Evolutionary conservation across 2,113 vertebrate species (phyloP), one percentile per base, ranked within the genome.

Genomic region (Psilopsiagon aymara): DNA sequence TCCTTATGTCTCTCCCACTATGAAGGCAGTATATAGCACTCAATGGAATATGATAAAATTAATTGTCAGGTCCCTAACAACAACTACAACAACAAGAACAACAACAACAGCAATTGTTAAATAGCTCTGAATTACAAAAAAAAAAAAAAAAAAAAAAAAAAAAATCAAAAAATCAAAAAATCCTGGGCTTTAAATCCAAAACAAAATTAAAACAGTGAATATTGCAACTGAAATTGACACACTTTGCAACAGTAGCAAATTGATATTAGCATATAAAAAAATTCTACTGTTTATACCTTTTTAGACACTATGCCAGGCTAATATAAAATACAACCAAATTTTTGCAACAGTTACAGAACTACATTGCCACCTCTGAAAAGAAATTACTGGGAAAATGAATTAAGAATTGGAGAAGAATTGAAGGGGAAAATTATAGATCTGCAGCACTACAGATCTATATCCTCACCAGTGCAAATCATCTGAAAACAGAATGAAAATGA

Each of bases 401-500:
- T 57, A 76, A 82, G 35, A 80, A 80, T 51, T 19, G 18, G 8
- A 86, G n/a, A 92, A 88, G 79, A 92, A 88, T 80, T 52, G 13
- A 92, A 92, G 53, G 64, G 59, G 86, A 86, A 95, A 80, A 88
- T 76, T 80, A 76, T 63, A 92, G 62, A 92, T 71, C 46, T 55
- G 33, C 13, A 76, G 52, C 29, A 73, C 31, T 73, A 44, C 86
- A 88, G 88, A 60, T 88, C 57, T 86, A 52, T 80, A 92, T 60
- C 57, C 29, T 94, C 35, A 47, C 11, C 6, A 33, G 71, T 27
- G 71, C 33, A 95, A 95, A 95, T 73, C 63, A 64, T 86, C 86
- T 90, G 93, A 94, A 94, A 92, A 33, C 17, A 80, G 71, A 90
- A 82, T 64, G 75, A 92, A 91, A 79, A 91, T 86, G 35, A 95